These are phyloP conservation scores for Corythaeola cristata DNA, from an alignment of 2,113 vertebrate species.

Conservation along the genomic window DNA sequence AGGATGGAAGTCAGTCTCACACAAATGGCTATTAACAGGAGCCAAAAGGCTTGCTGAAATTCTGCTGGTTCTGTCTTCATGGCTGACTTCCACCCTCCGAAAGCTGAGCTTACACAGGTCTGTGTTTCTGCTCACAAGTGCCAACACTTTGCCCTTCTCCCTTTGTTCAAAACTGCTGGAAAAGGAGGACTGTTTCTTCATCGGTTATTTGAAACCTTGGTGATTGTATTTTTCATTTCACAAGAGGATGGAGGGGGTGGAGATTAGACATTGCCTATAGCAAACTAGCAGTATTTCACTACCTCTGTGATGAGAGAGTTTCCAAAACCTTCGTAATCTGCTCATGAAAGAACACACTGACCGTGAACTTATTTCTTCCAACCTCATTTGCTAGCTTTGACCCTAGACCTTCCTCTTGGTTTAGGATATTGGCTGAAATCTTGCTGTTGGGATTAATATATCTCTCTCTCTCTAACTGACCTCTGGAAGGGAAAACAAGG, in stretches of 20 bases:
- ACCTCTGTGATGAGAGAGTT: neutral
- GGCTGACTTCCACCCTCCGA: neutral
- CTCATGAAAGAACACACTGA: constrained; percentile 30
- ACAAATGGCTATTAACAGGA: neutral
- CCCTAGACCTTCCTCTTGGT: constrained; percentile 7
- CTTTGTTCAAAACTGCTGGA: constrained; percentile 24
- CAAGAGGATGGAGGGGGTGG: constrained; percentile 11
- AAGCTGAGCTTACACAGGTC: neutral
- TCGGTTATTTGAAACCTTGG: neutral
- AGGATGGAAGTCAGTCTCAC: neutral
- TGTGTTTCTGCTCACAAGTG: neutral
- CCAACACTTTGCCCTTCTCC: neutral
- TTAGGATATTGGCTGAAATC: constrained; percentile 23
- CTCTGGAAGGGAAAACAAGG: constrained; percentile 4
- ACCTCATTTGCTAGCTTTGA: constrained; percentile 24
- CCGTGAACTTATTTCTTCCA: constrained; percentile 23
- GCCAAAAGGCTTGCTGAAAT: neutral
- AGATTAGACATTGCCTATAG: constrained; percentile 12
- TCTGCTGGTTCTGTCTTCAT: neutral
- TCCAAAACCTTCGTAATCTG: constrained; percentile 38
- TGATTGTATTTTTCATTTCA: constrained; percentile 47
- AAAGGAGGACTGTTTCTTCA: constrained; percentile 24
- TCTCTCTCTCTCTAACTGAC: neutral
- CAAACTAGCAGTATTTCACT: constrained; percentile 44
- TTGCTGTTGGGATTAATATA: constrained; percentile 21